phyloP scores from a whole-genome alignment of 2,888 invertebrate species.

The Drosophila antonietae region DNA sequence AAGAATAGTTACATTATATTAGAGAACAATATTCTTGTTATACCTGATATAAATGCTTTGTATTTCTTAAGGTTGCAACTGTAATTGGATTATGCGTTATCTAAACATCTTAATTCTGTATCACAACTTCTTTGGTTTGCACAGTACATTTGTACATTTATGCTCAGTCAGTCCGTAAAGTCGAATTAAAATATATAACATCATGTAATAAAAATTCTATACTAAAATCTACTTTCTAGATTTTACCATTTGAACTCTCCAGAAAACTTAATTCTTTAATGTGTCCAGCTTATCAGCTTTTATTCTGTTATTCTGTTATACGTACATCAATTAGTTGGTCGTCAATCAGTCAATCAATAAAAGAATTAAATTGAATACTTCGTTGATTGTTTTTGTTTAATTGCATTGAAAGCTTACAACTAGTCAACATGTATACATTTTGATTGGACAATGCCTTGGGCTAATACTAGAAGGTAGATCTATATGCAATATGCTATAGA shows the following conservation, averaged over 20 bases:
- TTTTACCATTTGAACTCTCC: not conserved
- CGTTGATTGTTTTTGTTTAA: conserved; percentile 55
- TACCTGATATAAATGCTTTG: not conserved
- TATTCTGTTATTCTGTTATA: not conserved
- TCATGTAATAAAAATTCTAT: not conserved
- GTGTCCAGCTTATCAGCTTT: not conserved
- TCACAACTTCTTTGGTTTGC: not conserved
- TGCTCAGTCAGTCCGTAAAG: not conserved
- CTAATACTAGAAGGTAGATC: conserved; percentile 65
- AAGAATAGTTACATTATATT: not conserved
- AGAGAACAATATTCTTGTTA: not conserved
- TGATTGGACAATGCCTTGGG: conserved; percentile 59
- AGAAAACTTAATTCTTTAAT: not conserved
- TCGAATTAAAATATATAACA: no score
- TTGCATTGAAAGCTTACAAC: conserved; percentile 71
- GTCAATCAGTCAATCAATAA: not conserved
- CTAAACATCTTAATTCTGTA: not conserved
- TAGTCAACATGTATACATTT: conserved; percentile 74
- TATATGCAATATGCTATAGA: conserved; percentile 11
- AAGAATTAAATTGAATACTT: conserved; percentile 8
- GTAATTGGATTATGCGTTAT: not conserved
- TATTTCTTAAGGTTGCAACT: not conserved
- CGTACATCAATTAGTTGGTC: not conserved
- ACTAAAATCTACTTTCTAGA: not conserved
- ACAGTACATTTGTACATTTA: no score